Evolutionary conservation across 1,140 invertebrate species (phyloP).

Genomic region (Aphidius gifuensis): DNA sequence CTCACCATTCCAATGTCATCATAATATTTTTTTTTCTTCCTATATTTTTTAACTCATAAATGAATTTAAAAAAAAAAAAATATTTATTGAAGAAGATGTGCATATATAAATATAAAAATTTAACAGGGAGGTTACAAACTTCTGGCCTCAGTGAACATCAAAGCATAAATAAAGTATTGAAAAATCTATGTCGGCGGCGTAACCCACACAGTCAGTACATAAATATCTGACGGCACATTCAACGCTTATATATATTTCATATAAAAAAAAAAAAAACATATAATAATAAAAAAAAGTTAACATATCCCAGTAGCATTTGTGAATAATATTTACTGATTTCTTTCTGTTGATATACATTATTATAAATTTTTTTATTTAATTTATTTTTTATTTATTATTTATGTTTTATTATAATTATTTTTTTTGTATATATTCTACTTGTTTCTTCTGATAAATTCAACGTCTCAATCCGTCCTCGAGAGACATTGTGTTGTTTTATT

Average conservation of each 20-base stretch:
- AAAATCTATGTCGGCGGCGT: constrained; percentile 22
- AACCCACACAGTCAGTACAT: constrained; percentile 32
- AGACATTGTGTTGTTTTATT: constrained; percentile 20
- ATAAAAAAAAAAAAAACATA: constrained; percentile 29
- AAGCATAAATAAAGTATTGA: constrained; percentile 24
- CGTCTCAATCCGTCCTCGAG: constrained; percentile 42
- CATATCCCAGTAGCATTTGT: neutral
- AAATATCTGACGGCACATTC: constrained; percentile 40
- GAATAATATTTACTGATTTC: no score
- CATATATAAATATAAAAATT: no score
- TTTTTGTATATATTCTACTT: neutral
- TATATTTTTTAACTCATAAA: no score
- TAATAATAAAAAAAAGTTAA: constrained; percentile 13
- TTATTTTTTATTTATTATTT: neutral
- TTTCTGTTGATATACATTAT: no score
- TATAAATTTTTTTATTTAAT: no score
- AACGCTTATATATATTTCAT: constrained; percentile 40
- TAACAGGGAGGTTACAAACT: no score
- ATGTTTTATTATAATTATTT: neutral
- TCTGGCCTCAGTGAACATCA: neutral
- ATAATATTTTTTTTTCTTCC: no score
- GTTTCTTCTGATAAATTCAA: constrained; percentile 39
- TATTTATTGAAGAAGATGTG: no score
- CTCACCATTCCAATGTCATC: no score
- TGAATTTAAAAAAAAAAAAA: no score